Percentiles rank a stretch among this genome's conserved stretches.
These are phyloP conservation scores for Muscicapa adusta DNA, from an alignment of 2,113 vertebrate species.

Conservation along the genomic window DNA sequence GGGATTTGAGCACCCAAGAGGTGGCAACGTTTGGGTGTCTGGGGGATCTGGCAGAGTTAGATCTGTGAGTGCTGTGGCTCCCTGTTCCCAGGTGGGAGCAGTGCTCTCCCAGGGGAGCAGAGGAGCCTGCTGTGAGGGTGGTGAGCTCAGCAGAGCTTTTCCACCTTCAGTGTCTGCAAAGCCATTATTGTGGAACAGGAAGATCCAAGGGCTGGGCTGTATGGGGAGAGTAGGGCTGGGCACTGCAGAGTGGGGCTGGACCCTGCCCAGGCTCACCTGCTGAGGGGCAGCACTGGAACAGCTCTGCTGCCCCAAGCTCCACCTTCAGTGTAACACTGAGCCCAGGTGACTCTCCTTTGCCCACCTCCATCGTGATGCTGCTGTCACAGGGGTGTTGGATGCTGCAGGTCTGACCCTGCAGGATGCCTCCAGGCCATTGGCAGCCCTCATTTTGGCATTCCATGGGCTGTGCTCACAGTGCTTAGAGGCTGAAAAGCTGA, in stretches of 20 bases:
- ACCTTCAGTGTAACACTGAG: not conserved
- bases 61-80: not conserved
- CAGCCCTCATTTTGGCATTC: not conserved
- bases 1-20: not conserved
- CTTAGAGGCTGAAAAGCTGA: not conserved
- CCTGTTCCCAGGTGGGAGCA: not conserved
- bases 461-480: not conserved
- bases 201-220: not conserved
- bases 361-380: not conserved
- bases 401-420: not conserved
- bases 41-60: not conserved
- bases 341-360: not conserved
- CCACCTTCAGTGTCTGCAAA: not conserved
- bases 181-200: accelerated
- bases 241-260: not conserved
- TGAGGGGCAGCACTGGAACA: too few relatives aligned
- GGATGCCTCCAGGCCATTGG: not conserved
- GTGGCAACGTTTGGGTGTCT: not conserved
- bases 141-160: not conserved
- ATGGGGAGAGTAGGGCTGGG: not conserved
- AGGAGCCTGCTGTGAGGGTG: not conserved
- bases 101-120: not conserved
- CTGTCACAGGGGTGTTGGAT: not conserved
- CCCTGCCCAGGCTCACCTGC: not conserved
- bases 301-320: not conserved